These are phyloP conservation scores for Hypercompe scribonia DNA, from an alignment of 2,888 invertebrate species.

Conservation along the genomic window DNA sequence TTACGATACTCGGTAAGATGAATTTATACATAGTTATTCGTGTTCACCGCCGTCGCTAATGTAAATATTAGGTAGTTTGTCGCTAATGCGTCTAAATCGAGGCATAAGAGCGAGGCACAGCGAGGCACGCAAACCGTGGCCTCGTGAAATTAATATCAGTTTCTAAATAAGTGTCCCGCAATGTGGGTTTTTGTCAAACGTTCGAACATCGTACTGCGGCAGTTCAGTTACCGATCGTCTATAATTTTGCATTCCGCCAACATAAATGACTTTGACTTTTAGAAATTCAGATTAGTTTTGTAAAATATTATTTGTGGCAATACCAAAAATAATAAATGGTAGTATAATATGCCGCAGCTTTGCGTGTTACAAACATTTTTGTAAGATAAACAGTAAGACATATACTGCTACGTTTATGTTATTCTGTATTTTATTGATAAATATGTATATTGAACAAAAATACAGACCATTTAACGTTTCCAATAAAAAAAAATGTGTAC, in stretches of 20 bases:
- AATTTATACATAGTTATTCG: neutral
- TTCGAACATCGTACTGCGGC: conserved; percentile 43
- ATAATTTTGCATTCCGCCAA: conserved; percentile 36
- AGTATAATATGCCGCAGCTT: conserved; percentile 2
- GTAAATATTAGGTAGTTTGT: conserved; percentile 40
- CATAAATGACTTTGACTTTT: conserved; percentile 35
- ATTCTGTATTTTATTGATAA: neutral
- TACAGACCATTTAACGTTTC: neutral
- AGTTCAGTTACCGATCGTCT: conserved; percentile 38
- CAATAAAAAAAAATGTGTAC: no score
- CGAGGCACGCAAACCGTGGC: conserved; percentile 75
- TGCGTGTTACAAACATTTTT: conserved; percentile 8
- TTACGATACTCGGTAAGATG: neutral
- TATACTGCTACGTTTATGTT: neutral
- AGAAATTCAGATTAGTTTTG: conserved; percentile 34
- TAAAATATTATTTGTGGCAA: conserved; percentile 27
- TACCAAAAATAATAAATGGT: conserved; percentile 4
- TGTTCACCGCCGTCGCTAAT: conserved; percentile 17
- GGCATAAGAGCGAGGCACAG: conserved; percentile 63
- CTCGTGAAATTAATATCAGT: conserved; percentile 81
- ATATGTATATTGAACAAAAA: no score
- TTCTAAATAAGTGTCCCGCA: conserved; percentile 77
- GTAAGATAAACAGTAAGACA: neutral
- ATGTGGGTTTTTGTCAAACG: conserved; percentile 68
- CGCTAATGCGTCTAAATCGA: conserved; percentile 52